Evolutionary conservation across 2,797 vertebrate species (phyloP).

Genomic region (Notolabrus celidotus): DNA sequence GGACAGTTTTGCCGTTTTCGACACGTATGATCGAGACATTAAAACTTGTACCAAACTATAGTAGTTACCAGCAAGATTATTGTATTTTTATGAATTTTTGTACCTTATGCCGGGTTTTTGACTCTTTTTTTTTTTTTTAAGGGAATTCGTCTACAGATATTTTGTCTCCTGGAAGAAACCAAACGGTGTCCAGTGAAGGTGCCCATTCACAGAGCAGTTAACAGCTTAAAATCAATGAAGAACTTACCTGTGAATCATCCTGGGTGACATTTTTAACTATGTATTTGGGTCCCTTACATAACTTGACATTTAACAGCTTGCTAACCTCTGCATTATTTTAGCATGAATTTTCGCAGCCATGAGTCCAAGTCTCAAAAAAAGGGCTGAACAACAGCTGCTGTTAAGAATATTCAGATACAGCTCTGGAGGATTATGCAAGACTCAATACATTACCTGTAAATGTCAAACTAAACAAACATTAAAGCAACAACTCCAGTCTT

Average conservation of each 20-base stretch:
- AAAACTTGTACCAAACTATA: slow-evolving; percentile 1
- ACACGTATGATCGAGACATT: background rate
- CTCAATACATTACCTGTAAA: slow-evolving; percentile 44
- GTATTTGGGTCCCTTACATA: slow-evolving; percentile 27
- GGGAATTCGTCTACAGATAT: background rate
- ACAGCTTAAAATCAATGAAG: slow-evolving; percentile 13
- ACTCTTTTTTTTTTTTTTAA: background rate
- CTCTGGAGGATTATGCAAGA: background rate
- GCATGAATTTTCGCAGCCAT: background rate
- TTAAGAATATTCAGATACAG: background rate
- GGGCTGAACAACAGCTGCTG: background rate
- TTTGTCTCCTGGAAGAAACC: slow-evolving; percentile 42
- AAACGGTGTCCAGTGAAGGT: slow-evolving; percentile 49
- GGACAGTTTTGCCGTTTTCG: background rate
- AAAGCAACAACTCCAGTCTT: background rate
- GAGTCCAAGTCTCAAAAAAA: background rate
- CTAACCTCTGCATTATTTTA: slow-evolving; percentile 20
- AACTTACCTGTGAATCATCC: slow-evolving; percentile 66
- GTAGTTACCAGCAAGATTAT: background rate
- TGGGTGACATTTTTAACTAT: slow-evolving; percentile 50
- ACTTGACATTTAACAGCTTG: slow-evolving; percentile 35
- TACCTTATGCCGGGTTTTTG: background rate
- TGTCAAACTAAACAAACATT: slow-evolving; percentile 2
- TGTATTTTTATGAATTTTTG: background rate
- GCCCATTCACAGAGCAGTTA: slow-evolving; percentile 19